Percentiles rank a stretch among this genome's conserved stretches.
phyloP scores from a whole-genome alignment of 2,797 vertebrate species.

The Catostomus latipinnis region DNA sequence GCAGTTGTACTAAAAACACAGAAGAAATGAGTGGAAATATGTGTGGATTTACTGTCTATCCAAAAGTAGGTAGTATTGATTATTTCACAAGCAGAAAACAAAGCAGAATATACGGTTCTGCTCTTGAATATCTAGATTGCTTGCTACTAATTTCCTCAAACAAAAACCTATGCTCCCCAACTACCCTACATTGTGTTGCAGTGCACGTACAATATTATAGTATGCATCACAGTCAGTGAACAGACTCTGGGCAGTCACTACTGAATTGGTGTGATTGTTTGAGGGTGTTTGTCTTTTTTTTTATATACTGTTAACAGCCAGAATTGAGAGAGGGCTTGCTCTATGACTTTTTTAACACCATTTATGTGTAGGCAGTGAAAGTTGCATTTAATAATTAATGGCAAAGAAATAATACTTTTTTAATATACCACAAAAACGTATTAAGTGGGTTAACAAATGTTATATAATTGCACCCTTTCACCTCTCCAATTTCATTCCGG shows the following conservation, averaged over 20 bases:
- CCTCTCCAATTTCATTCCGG: constrained; percentile 1
- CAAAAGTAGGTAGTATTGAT: no score
- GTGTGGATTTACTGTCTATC: no score
- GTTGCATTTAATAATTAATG: not conserved
- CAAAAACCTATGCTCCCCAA: no score
- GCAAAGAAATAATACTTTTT: not conserved
- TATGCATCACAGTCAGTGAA: no score
- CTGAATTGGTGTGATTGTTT: not conserved
- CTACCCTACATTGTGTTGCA: no score
- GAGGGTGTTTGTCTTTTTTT: not conserved
- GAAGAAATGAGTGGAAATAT: no score
- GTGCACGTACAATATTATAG: no score
- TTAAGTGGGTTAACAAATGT: not conserved
- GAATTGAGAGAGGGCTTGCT: not conserved
- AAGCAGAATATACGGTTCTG: no score
- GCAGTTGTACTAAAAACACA: no score
- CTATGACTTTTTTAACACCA: not conserved
- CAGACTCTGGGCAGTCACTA: not conserved
- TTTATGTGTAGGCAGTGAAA: not conserved
- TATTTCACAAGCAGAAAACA: no score
- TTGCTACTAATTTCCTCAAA: no score
- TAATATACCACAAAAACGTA: not conserved
- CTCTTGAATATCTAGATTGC: no score
- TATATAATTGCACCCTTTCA: constrained; percentile 24
- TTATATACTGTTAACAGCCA: not conserved